phyloP scores from a whole-genome alignment of 2,888 invertebrate species.

The Ceraclea dissimilis region DNA sequence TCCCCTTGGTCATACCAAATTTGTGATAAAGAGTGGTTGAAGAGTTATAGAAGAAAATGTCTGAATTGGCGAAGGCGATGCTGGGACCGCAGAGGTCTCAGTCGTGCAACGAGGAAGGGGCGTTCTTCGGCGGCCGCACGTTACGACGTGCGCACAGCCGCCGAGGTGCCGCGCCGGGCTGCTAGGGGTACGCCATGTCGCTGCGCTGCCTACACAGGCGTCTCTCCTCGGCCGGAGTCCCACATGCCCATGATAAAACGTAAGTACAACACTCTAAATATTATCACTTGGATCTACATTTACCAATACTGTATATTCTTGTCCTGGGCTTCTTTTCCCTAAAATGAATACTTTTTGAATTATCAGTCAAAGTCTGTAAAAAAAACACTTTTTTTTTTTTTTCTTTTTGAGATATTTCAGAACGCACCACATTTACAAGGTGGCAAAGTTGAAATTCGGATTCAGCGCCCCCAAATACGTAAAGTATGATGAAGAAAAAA shows the following conservation, averaged over 20 bases:
- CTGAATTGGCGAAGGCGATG: constrained; percentile 37
- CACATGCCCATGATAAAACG: constrained; percentile 52
- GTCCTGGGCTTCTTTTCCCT: too few species aligned
- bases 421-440: too few species aligned
- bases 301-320: too few species aligned
- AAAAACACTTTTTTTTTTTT: too few species aligned
- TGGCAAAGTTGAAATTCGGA: too few species aligned
- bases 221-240: constrained; percentile 40
- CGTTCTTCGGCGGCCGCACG: constrained; percentile 49
- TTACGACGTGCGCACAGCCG: constrained; percentile 51
- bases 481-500: too few species aligned
- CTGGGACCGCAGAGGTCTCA: constrained; percentile 48
- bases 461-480: too few species aligned
- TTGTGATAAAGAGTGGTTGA: not conserved
- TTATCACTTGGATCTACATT: too few species aligned
- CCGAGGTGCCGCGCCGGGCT: constrained; percentile 49
- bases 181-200: constrained; percentile 59
- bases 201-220: constrained; percentile 57
- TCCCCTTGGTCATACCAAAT: not conserved
- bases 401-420: too few species aligned
- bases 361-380: too few species aligned
- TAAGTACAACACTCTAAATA: constrained; percentile 32
- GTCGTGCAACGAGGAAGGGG: constrained; percentile 50
- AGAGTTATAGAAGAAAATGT: constrained; percentile 28
- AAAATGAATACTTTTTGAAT: too few species aligned